Percentiles rank a stretch among this genome's conserved stretches.
Evolutionary conservation across 2,113 vertebrate species (phyloP).

Genomic region (Procavia capensis): DNA sequence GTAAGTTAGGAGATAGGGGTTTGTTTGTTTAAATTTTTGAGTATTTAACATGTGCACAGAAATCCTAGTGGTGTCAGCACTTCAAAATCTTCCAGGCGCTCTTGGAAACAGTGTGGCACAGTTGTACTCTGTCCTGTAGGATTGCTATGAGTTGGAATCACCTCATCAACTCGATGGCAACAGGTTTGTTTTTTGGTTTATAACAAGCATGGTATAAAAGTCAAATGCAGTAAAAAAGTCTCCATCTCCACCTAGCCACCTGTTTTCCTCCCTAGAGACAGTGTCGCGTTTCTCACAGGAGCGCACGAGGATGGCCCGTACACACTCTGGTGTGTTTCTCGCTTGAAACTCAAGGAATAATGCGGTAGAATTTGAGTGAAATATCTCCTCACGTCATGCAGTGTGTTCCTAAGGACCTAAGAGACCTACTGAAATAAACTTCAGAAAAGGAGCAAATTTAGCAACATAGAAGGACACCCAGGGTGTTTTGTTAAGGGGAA

Average conservation of each 20-base stretch:
- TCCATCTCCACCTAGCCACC: not conserved
- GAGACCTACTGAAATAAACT: constrained; percentile 3
- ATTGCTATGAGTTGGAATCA: no score
- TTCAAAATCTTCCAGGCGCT: no score
- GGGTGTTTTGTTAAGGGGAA: not conserved
- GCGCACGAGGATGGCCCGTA: not conserved
- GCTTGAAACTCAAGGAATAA: not conserved
- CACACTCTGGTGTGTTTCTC: not conserved
- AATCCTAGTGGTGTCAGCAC: no score
- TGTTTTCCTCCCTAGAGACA: not conserved
- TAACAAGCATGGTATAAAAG: not conserved
- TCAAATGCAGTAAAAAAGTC: not conserved
- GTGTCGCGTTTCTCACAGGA: not conserved
- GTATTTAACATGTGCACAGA: not conserved
- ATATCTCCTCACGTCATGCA: not conserved
- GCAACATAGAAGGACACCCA: not conserved
- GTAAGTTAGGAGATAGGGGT: not conserved
- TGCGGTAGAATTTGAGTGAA: not conserved
- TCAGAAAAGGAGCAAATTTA: not conserved
- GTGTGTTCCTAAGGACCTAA: not conserved
- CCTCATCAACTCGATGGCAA: no score
- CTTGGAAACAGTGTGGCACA: no score
- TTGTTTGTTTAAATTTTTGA: not conserved
- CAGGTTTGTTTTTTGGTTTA: no score
- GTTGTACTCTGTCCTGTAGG: no score